Percentiles rank a stretch among this genome's conserved stretches.
These are phyloP conservation scores for Drosophila saltans DNA, from an alignment of 1,140 invertebrate genomes.

Conservation along the genomic window DNA sequence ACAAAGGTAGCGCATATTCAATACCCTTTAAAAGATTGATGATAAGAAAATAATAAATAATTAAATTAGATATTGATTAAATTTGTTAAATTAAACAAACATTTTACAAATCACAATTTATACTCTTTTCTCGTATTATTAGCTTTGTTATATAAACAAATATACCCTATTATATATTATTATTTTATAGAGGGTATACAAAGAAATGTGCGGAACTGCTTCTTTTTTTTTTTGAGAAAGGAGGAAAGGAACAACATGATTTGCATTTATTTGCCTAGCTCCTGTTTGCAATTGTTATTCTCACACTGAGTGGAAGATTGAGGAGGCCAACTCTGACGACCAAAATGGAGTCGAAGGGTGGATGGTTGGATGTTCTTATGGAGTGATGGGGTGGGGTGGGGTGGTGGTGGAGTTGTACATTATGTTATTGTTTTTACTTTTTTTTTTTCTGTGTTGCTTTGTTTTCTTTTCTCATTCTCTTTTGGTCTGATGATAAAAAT, in stretches of 20 bases:
- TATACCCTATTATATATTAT: neutral
- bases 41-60: no score
- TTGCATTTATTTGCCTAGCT: slow-evolving; percentile 75
- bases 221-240: slow-evolving; percentile 9
- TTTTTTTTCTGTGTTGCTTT: slow-evolving; percentile 18
- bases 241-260: slow-evolving; percentile 60
- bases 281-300: slow-evolving; percentile 44
- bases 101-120: no score
- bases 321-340: neutral
- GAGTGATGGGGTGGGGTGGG: no score
- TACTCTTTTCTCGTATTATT: no score
- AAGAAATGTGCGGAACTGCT: neutral
- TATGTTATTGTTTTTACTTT: slow-evolving; percentile 25
- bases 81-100: no score
- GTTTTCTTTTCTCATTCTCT: neutral
- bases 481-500: slow-evolving; percentile 65
- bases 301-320: slow-evolving; percentile 27
- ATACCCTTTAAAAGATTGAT: neutral
- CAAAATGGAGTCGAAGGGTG: neutral
- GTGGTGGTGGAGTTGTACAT: neutral
- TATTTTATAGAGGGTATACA: neutral
- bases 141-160: no score
- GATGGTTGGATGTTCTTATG: neutral
- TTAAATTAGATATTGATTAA: no score
- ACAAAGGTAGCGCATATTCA: no score